A percentile compares a stretch with the other conserved stretches of the same genome.
phyloP scores from a whole-genome alignment of 2,113 vertebrate species.

The Cyprinodon brontotheroides region DNA sequence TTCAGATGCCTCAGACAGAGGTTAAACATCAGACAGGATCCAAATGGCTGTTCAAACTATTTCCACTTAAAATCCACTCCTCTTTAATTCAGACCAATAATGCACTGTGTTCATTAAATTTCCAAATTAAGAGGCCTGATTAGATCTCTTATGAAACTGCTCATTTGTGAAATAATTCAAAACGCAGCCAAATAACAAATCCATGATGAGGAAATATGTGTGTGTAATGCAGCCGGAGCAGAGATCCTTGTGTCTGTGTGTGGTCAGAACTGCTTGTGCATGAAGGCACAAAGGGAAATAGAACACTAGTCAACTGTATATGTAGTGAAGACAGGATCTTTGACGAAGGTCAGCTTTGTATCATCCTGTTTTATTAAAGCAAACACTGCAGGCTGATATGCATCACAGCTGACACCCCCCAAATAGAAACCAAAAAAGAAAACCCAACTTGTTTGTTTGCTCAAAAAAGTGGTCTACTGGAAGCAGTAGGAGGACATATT shows the following conservation, averaged over 20 bases:
- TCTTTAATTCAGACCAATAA: slow-evolving; percentile 57
- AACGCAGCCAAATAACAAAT: slow-evolving; percentile 48
- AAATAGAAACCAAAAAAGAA: slow-evolving; percentile 54
- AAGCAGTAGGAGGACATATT: slow-evolving; percentile 76
- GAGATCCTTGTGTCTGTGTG: slow-evolving; percentile 58
- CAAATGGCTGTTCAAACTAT: slow-evolving; percentile 70
- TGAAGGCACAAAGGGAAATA: slow-evolving; percentile 55
- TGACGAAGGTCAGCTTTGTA: slow-evolving; percentile 54
- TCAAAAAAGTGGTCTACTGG: slow-evolving; percentile 61
- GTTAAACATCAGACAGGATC: slow-evolving; percentile 76
- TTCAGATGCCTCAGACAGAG: slow-evolving; percentile 78
- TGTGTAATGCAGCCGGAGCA: slow-evolving; percentile 38
- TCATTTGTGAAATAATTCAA: slow-evolving; percentile 58
- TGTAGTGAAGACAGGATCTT: slow-evolving; percentile 39
- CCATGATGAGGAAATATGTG: slow-evolving; percentile 57
- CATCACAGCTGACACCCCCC: slow-evolving; percentile 72
- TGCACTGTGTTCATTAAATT: slow-evolving; percentile 51
- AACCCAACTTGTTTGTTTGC: slow-evolving; percentile 53
- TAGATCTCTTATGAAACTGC: slow-evolving; percentile 60
- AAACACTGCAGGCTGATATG: slow-evolving; percentile 75
- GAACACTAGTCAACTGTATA: slow-evolving; percentile 53
- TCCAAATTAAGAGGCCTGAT: slow-evolving; percentile 52
- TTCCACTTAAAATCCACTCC: slow-evolving; percentile 63
- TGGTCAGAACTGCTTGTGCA: slow-evolving; percentile 55
- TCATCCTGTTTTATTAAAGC: slow-evolving; percentile 77